phyloP scores from a whole-genome alignment of 1,140 invertebrate species.

The Eriocheir sinensis region DNA sequence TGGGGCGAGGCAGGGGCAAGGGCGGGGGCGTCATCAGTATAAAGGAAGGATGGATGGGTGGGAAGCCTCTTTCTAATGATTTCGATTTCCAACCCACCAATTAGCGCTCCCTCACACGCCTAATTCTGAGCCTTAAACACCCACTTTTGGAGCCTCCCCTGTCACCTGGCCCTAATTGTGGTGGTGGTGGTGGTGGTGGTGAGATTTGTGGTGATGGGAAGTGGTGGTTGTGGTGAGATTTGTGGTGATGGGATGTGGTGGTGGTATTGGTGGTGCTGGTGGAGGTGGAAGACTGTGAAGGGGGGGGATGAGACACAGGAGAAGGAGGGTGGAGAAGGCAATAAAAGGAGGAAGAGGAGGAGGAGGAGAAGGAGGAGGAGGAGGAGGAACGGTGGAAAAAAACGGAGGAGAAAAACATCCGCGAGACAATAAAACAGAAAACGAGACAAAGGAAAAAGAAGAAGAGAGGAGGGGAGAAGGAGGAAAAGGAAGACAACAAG shows the following conservation, averaged over 20 bases:
- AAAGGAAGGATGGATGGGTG: no score
- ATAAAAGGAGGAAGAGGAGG: no score
- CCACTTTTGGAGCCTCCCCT: not conserved
- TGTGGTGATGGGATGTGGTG: not conserved
- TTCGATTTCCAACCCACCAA: conserved; percentile 1
- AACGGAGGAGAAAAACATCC: no score
- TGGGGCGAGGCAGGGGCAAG: no score
- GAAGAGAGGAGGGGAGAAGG: not conserved
- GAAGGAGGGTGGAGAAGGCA: not conserved
- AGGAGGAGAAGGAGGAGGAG: not conserved
- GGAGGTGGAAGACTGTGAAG: not conserved
- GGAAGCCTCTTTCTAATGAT: conserved; percentile 1
- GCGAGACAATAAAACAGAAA: no score
- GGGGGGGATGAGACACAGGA: not conserved
- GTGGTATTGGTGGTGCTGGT: not conserved
- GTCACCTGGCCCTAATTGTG: not conserved
- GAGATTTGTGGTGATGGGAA: not conserved
- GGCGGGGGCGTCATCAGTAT: no score
- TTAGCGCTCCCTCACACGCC: not conserved
- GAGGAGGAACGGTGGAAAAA: not conserved
- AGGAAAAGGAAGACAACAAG: not conserved
- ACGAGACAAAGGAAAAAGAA: no score
- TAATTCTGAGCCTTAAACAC: not conserved
- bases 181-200: not conserved
- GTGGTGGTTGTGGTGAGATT: not conserved